Conservation (phyloP, 2,888 invertebrate genomes). For the Amorpha juglandis region DNA sequence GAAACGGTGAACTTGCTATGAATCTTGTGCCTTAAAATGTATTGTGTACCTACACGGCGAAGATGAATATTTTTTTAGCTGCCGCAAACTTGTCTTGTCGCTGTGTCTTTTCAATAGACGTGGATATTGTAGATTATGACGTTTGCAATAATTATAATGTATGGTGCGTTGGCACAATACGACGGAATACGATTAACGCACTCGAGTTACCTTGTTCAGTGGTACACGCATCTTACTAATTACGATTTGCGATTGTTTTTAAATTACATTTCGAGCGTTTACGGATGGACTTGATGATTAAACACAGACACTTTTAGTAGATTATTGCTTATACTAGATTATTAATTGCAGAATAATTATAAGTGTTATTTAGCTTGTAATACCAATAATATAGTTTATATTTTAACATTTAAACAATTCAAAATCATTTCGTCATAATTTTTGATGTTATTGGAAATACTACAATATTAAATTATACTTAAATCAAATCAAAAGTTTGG, state of each 20-base stretch:
- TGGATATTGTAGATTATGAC: not conserved
- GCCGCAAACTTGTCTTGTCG: not conserved
- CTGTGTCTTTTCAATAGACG: not conserved
- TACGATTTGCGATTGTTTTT: not conserved
- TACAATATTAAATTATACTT: too few species aligned
- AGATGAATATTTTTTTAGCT: not conserved
- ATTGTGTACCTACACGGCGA: not conserved
- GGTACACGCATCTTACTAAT: not conserved
- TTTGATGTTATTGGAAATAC: too few species aligned
- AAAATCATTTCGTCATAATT: too few species aligned
- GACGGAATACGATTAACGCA: not conserved
- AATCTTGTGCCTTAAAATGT: slow-evolving; percentile 5
- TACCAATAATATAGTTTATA: too few species aligned
- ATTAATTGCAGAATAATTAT: too few species aligned
- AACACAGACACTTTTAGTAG: too few species aligned
- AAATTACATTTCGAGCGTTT: too few species aligned
- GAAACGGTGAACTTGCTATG: not conserved
- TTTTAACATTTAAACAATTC: too few species aligned
- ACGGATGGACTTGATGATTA: too few species aligned
- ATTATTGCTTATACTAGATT: too few species aligned
- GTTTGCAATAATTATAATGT: slow-evolving; percentile 5
- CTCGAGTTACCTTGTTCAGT: not conserved
- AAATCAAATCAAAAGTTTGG: too few species aligned
- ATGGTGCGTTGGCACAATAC: not conserved
- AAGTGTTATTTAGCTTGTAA: too few species aligned